These are phyloP conservation scores for Microtus pennsylvanicus DNA, from an alignment of 2,113 vertebrate species.

Conservation along the genomic window DNA sequence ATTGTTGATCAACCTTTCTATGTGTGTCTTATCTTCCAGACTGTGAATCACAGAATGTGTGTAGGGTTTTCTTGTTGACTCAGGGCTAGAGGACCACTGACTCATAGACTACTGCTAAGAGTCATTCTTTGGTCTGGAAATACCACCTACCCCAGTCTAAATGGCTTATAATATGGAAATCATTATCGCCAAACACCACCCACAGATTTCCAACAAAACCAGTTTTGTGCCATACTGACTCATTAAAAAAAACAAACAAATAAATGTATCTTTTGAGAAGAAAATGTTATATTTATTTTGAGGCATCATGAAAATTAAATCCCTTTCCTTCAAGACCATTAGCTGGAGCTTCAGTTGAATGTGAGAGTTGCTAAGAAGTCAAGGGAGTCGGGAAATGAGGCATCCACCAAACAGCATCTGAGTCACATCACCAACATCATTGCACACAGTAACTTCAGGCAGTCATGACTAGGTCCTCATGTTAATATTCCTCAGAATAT, in stretches of 20 bases:
- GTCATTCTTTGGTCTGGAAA: background rate
- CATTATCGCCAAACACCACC: background rate
- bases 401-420: background rate
- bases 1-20: background rate
- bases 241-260: background rate
- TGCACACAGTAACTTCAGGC: no score
- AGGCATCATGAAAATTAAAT: background rate
- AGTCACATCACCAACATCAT: accelerated
- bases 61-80: background rate
- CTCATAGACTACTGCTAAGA: no score
- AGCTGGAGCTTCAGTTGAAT: accelerated
- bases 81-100: background rate
- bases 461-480: background rate
- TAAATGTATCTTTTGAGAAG: background rate
- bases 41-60: background rate
- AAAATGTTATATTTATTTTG: background rate
- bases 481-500: constrained; percentile 44
- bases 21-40: accelerated
- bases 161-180: background rate
- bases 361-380: background rate
- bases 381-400: background rate
- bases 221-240: background rate
- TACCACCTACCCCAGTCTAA: accelerated
- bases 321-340: background rate
- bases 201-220: background rate